Evolutionary conservation across 2,888 invertebrate genomes (phyloP).

Genomic region (Orchesellides sinensis): DNA sequence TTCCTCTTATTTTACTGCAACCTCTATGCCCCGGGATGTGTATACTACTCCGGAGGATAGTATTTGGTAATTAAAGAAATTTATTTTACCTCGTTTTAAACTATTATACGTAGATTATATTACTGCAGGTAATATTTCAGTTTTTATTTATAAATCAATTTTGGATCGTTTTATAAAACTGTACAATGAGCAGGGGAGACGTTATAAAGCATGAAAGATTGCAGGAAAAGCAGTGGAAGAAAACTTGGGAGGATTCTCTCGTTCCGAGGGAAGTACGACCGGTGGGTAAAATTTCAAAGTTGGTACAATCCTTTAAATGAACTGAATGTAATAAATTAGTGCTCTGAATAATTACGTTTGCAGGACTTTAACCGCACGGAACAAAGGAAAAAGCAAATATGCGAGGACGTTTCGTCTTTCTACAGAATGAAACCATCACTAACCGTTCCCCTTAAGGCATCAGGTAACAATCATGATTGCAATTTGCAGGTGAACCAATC

Average conservation of each 20-base stretch:
- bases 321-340: neutral
- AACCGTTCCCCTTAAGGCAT: conserved; percentile 47
- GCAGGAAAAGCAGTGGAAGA: conserved; percentile 57
- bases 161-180: too few relatives aligned
- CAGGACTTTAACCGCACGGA: neutral
- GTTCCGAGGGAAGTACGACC: conserved; percentile 32
- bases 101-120: too few relatives aligned
- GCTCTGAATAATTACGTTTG: neutral
- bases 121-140: too few relatives aligned
- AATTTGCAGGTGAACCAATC: too few relatives aligned
- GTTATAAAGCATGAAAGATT: conserved; percentile 67
- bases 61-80: conserved; percentile 32
- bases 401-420: neutral
- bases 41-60: conserved; percentile 31
- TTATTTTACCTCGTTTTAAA: too few relatives aligned
- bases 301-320: neutral
- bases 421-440: conserved; percentile 36
- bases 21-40: neutral
- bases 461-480: conserved; percentile 64
- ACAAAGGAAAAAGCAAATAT: neutral
- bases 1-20: neutral
- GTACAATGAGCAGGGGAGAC: conserved; percentile 69
- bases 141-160: too few relatives aligned
- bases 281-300: conserved; percentile 5
- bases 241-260: conserved; percentile 64